phyloP scores from a whole-genome alignment of 2,113 vertebrate genomes.

The Lanius ludovicianus region DNA sequence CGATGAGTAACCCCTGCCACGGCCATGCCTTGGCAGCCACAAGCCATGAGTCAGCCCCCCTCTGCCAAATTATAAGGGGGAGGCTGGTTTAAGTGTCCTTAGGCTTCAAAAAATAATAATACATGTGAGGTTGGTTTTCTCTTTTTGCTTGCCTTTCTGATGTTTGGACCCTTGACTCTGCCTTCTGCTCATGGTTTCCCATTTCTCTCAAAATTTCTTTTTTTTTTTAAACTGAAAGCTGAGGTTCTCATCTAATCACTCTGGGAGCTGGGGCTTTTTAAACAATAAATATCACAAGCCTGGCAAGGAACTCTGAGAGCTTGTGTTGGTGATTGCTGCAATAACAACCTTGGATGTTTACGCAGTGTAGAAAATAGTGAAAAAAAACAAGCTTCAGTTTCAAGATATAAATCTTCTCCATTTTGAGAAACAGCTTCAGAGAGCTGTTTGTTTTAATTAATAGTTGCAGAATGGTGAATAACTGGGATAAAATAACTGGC shows the following conservation, averaged over 20 bases:
- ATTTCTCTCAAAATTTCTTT: background rate
- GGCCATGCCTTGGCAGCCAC: background rate
- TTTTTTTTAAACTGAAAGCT: background rate
- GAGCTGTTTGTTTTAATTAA: constrained; percentile 61
- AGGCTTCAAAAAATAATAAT: constrained; percentile 20
- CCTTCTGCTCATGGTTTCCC: background rate
- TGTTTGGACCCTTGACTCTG: background rate
- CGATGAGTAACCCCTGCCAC: background rate
- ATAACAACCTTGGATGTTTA: constrained; percentile 56
- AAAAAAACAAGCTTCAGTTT: constrained; percentile 38
- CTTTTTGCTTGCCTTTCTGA: background rate
- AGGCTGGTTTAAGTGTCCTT: background rate
- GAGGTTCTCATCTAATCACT: constrained; percentile 18
- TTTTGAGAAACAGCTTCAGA: constrained; percentile 49
- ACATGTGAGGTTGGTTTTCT: background rate
- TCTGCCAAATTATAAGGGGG: background rate
- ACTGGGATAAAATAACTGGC: constrained; percentile 9
- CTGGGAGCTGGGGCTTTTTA: constrained; percentile 26
- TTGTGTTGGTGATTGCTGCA: background rate
- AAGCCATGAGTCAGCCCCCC: constrained; percentile 6
- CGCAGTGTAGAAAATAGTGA: constrained; percentile 23
- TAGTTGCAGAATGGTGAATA: constrained; percentile 49
- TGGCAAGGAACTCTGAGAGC: constrained; percentile 31
- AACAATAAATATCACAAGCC: constrained; percentile 47
- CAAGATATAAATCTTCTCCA: constrained; percentile 52